These are phyloP conservation scores for Gallinago solitaria DNA, from an alignment of 2,797 vertebrate genomes.

Conservation along the genomic window DNA sequence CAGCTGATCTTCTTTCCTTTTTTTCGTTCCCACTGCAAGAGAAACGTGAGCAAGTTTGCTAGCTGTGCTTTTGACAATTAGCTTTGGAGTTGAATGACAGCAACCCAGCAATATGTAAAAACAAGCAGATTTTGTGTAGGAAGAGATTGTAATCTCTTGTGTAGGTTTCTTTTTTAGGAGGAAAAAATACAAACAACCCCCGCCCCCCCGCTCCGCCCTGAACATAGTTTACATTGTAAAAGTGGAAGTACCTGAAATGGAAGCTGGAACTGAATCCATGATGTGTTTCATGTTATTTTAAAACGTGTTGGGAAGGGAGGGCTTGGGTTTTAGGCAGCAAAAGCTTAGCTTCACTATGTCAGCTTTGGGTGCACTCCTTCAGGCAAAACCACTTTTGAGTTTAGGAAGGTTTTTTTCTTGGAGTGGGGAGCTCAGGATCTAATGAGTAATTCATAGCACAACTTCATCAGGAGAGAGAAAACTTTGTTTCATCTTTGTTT, in stretches of 20 bases:
- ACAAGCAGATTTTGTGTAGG: constrained; percentile 17
- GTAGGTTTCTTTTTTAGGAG: constrained; percentile 39
- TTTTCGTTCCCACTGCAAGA: constrained; percentile 14
- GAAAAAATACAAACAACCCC: not conserved
- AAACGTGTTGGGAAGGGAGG: not conserved
- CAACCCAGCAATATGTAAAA: not conserved
- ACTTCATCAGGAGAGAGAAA: not conserved
- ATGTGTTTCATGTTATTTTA: not conserved
- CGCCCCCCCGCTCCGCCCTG: not conserved
- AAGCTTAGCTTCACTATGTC: not conserved
- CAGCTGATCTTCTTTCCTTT: not conserved
- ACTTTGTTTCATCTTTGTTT: not conserved
- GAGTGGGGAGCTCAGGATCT: not conserved
- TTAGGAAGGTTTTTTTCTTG: not conserved
- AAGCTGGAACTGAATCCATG: not conserved
- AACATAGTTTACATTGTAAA: constrained; percentile 5
- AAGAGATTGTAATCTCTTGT: constrained; percentile 20
- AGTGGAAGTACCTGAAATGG: constrained; percentile 18
- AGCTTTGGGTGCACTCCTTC: not conserved
- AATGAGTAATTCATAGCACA: not conserved
- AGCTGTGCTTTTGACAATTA: constrained; percentile 28
- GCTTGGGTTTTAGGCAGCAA: not conserved
- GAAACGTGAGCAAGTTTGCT: constrained; percentile 56
- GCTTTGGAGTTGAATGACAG: constrained; percentile 58
- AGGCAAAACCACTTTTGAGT: not conserved